phyloP scores from a whole-genome alignment of 2,113 vertebrate genomes.

The Desmodus rotundus region DNA sequence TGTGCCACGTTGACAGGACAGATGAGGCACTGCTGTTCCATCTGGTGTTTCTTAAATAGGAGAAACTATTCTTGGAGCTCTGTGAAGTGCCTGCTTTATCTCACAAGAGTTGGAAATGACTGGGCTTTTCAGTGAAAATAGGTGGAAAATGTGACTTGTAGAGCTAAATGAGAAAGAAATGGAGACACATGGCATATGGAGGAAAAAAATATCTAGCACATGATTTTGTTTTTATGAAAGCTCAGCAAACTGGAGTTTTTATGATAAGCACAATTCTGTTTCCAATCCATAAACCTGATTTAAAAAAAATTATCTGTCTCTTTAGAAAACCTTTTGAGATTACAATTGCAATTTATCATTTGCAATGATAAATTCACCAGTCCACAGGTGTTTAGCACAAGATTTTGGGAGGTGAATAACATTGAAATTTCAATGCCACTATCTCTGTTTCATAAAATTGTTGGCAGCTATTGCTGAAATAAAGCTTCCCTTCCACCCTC shows the following conservation, averaged over 20 bases:
- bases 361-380: slow-evolving; percentile 10
- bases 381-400: slow-evolving; percentile 4
- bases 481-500: not conserved
- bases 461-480: slow-evolving; percentile 15
- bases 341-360: not conserved
- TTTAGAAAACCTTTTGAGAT: slow-evolving; percentile 17
- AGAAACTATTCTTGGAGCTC: slow-evolving; percentile 68
- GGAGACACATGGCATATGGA: not conserved
- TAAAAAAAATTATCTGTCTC: not conserved
- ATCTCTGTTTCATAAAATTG: not conserved
- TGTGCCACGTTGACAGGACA: slow-evolving; percentile 22
- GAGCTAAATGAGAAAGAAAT: slow-evolving; percentile 36
- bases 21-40: slow-evolving; percentile 60
- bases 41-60: slow-evolving; percentile 72
- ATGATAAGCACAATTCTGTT: not conserved
- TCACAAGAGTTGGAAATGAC: slow-evolving; percentile 57
- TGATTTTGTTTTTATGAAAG: slow-evolving; percentile 27
- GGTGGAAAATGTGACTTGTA: slow-evolving; percentile 58
- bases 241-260: not conserved
- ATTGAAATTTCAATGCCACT: slow-evolving; percentile 29
- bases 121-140: slow-evolving; percentile 49
- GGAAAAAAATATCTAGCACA: slow-evolving; percentile 33
- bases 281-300: not conserved
- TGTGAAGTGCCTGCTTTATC: slow-evolving; percentile 56
- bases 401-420: slow-evolving; percentile 13